Evolutionary conservation across 2,797 vertebrate species (phyloP), one percentile per base, ranked within the genome.

Genomic region (Coccyzus lansbergi): DNA sequence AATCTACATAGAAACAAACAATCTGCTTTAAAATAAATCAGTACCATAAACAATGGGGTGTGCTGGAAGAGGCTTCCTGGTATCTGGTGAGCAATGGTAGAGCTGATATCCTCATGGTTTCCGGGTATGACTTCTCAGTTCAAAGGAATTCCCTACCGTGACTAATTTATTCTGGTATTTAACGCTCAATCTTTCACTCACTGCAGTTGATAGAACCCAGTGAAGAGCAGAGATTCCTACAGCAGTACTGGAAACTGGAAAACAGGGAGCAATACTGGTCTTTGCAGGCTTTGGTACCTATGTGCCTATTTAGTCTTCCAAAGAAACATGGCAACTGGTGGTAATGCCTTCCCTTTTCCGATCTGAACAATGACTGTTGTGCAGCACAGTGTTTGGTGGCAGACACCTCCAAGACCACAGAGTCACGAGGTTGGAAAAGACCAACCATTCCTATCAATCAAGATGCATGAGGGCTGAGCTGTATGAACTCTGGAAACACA

Each of bases 111-210:
- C 83, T 67, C 7, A 29, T 46, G 90, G 64, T 74, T 94, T 46
- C 90, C 74, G 90, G 86, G 44, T 86, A 77, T 86, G 83, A 93
- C 63, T 90, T 72, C 86, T 64, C 81, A 82, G 78, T 94, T 96
- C 90, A 94, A 94, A 95, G 81, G 90, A 94, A 95, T 94, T 90
- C 93, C 60, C 81, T 71, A 38, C 64, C 49, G 44, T 86, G 88
- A 93, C 55, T 83, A 53, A 90, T 88, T 93, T 86, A 77, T 93
- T 88, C 71, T 85, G 95, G 77, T 60, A 88, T 94, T 94, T 86
- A 42, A 94, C 74, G 53, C 40, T 93, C 56, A 59, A 31, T 76
- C 55, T 46, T 91, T 49, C 83, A 69, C 63, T 56, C 59, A 11
- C 16, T 80, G 70, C 44, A 76, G 63, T 53, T 6, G 2, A 3